Evolutionary conservation across 2,797 vertebrate species (phyloP).

Genomic region (Polyboroides typus): DNA sequence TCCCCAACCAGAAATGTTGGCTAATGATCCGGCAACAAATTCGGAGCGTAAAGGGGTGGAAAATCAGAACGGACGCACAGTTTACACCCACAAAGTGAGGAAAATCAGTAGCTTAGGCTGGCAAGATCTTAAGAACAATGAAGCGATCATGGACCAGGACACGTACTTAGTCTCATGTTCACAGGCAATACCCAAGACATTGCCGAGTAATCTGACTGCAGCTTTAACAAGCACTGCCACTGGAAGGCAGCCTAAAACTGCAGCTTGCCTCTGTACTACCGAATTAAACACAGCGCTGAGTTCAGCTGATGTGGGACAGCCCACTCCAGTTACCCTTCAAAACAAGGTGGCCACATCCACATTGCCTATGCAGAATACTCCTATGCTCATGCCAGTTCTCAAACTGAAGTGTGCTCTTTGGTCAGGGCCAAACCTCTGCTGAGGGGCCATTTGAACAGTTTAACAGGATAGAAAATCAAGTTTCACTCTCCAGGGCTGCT

Average conservation of each 20-base stretch:
- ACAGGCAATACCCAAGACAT: background rate
- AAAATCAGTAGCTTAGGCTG: background rate
- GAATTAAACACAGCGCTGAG: background rate
- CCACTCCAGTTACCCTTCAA: background rate
- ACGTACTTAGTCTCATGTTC: fast-evolving
- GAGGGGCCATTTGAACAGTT: background rate
- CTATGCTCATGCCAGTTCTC: fast-evolving
- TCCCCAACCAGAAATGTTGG: background rate
- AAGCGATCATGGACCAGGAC: fast-evolving
- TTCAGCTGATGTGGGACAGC: background rate
- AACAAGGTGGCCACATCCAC: background rate
- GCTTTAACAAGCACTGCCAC: background rate
- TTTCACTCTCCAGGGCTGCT: background rate
- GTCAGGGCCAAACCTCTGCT: background rate
- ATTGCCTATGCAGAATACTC: fast-evolving
- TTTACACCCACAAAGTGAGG: background rate
- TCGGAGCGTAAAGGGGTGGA: background rate
- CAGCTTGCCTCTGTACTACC: background rate
- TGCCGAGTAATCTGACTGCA: fast-evolving
- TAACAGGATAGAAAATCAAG: background rate
- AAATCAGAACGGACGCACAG: fast-evolving
- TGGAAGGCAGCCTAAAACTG: background rate
- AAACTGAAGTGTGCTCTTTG: background rate
- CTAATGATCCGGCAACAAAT: background rate
- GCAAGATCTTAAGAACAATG: background rate